Conservation (phyloP, 2,888 invertebrate genomes). For the Nasonia oneida region DNA sequence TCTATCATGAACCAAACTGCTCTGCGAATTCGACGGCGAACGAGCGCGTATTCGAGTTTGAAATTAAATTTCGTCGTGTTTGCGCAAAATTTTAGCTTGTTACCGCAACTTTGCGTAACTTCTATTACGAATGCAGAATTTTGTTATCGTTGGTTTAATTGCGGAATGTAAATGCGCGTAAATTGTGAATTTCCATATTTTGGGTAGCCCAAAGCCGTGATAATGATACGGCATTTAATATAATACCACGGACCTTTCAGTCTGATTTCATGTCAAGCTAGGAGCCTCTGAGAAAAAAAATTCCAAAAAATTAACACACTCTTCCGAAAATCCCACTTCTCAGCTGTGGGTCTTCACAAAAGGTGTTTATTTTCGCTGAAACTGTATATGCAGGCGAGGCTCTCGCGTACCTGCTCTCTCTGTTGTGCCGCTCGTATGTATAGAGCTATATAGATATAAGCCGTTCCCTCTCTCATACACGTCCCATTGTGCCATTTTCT, state of each 20-base stretch:
- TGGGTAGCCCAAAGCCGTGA: too few species aligned
- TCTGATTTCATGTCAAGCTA: too few species aligned
- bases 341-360: background rate
- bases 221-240: too few species aligned
- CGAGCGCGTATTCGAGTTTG: background rate
- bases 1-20: too few species aligned
- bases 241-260: too few species aligned
- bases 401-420: background rate
- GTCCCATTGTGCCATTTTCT: constrained; percentile 17
- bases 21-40: background rate
- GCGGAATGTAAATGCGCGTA: background rate
- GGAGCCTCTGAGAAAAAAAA: too few species aligned
- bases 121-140: background rate
- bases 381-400: background rate
- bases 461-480: background rate
- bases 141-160: background rate
- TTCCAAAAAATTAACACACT: background rate
- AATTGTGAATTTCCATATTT: background rate
- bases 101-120: background rate
- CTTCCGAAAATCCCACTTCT: background rate
- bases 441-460: background rate
- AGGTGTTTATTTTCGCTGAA: constrained; percentile 31
- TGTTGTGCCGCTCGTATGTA: background rate
- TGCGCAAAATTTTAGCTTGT: background rate
- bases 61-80: background rate